Percentiles rank a stretch among this genome's conserved stretches.
Conservation (phyloP, 2,797 vertebrate genomes). For the Syndactyla subalaris region DNA sequence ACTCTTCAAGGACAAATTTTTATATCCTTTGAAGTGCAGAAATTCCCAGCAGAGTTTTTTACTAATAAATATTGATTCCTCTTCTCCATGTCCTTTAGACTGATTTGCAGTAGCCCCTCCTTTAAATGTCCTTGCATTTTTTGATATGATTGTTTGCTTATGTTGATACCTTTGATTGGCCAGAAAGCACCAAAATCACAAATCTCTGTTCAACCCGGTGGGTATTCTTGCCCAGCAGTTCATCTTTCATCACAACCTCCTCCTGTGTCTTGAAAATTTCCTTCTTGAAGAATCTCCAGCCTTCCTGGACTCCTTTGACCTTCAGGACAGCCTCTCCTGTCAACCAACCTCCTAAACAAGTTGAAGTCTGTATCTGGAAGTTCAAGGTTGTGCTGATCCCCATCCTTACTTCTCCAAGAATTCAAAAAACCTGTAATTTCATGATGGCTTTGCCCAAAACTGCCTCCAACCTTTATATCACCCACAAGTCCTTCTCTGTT, state of each 20-base stretch:
- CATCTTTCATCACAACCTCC: neutral
- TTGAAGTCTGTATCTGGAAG: neutral
- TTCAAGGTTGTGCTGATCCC: neutral
- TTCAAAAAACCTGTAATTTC: neutral
- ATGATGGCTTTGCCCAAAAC: accelerated
- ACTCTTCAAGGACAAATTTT: conserved; percentile 43
- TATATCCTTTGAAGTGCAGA: neutral
- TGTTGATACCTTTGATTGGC: neutral
- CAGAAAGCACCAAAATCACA: neutral
- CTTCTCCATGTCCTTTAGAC: neutral
- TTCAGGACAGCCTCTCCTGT: neutral
- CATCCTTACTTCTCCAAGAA: neutral
- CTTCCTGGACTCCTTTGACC: neutral
- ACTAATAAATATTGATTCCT: conserved; percentile 55
- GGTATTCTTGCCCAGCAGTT: neutral
- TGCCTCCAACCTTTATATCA: neutral
- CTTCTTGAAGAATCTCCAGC: neutral
- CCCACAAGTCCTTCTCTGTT: neutral
- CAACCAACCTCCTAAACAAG: neutral
- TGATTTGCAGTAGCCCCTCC: neutral
- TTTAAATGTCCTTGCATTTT: neutral
- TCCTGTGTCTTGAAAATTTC: neutral
- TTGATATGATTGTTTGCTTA: neutral
- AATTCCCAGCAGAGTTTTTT: neutral
- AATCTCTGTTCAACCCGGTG: neutral